phyloP scores from a whole-genome alignment of 1,140 invertebrate species.

The Lordiphosa mommai region DNA sequence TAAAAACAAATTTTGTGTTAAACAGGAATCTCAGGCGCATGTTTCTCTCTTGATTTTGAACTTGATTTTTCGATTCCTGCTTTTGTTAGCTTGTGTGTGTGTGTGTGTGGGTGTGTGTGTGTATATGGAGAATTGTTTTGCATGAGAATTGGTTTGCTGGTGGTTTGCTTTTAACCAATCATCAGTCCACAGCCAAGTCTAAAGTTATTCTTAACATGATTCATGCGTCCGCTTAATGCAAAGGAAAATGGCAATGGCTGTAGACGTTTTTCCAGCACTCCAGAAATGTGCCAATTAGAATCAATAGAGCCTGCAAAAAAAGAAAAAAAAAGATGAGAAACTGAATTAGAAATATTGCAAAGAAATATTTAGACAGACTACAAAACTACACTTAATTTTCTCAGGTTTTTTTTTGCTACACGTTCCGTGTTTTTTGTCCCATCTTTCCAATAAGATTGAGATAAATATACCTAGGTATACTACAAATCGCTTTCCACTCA shows the following conservation, averaged over 20 bases:
- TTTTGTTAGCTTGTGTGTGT: constrained; percentile 11
- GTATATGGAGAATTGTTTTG: constrained; percentile 12
- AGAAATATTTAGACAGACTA: no score
- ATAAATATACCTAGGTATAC: no score
- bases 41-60: constrained; percentile 9
- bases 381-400: no score
- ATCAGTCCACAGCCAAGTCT: constrained; percentile 92
- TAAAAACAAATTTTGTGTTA: not conserved
- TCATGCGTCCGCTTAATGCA: constrained; percentile 93
- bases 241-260: constrained; percentile 96
- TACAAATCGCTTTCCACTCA: no score
- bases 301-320: constrained; percentile 90
- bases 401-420: no score
- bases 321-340: constrained; percentile 10
- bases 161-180: constrained; percentile 84
- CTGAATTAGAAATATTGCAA: constrained; percentile 1
- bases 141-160: constrained; percentile 7
- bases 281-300: constrained; percentile 97
- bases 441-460: no score
- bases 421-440: no score
- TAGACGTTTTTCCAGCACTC: constrained; percentile 95
- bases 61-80: constrained; percentile 9
- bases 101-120: constrained; percentile 10
- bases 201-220: constrained; percentile 94
- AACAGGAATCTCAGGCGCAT: no score